Evolutionary conservation across 2,113 vertebrate species (phyloP).

Genomic region (Poeciliopsis prolifica): DNA sequence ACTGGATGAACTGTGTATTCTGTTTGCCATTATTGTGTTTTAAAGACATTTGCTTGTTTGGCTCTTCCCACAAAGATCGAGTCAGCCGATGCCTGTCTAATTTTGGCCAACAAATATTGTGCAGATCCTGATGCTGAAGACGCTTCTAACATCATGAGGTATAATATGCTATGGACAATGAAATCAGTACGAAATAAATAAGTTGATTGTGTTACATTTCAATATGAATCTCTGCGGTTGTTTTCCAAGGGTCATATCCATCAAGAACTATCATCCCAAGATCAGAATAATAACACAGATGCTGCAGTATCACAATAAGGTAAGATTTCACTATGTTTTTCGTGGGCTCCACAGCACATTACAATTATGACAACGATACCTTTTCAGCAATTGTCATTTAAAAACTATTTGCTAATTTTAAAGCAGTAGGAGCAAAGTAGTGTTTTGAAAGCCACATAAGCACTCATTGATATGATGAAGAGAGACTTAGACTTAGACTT

Average conservation of each 20-base stretch:
- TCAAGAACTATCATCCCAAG: conserved; percentile 99
- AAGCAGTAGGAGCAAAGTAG: background rate
- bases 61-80: conserved; percentile 85
- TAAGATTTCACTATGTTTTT: conserved; percentile 55
- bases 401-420: background rate
- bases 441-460: background rate
- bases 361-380: background rate
- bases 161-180: conserved; percentile 23
- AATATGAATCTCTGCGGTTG: background rate
- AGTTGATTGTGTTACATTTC: background rate
- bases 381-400: background rate
- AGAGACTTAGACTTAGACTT: too few species aligned
- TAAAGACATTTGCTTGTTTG: conserved; percentile 4
- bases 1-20: background rate
- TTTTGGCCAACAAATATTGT: conserved; percentile 99
- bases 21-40: background rate
- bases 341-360: background rate
- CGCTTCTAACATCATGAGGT: conserved; percentile 99
- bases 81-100: conserved; percentile 96
- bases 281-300: conserved; percentile 99
- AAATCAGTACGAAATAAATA: background rate
- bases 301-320: conserved; percentile 99
- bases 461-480: background rate
- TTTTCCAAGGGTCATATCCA: conserved; percentile 92
- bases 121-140: conserved; percentile 98